Conservation (phyloP, 2,113 vertebrate species). For the Labeo rohita region DNA sequence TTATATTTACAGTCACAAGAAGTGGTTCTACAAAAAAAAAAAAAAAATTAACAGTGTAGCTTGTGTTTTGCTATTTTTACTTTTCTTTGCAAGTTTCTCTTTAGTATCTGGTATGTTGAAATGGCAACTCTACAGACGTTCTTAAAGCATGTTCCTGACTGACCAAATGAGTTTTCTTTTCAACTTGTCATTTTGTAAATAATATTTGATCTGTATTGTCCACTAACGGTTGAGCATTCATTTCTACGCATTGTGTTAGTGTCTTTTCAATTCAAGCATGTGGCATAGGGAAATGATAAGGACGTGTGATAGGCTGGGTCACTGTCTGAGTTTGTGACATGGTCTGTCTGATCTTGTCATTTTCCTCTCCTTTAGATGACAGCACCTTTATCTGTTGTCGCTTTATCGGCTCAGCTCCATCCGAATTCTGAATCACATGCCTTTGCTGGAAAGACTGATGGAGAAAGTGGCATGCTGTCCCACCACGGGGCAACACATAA, state of each 20-base stretch:
- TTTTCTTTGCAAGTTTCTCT: constrained; percentile 5
- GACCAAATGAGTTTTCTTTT: constrained; percentile 18
- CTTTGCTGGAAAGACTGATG: constrained; percentile 13
- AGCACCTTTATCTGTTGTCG: constrained; percentile 28
- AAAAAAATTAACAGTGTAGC: background rate
- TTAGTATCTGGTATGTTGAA: background rate
- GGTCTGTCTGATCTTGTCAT: constrained; percentile 18
- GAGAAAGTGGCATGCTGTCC: background rate
- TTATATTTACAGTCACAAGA: constrained; percentile 4
- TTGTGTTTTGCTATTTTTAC: constrained; percentile 13
- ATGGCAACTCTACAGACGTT: background rate
- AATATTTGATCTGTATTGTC: background rate
- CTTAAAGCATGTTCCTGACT: background rate
- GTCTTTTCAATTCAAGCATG: constrained; percentile 7
- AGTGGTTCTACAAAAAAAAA: constrained; percentile 1
- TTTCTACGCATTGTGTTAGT: background rate
- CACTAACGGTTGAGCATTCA: background rate
- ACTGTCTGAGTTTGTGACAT: constrained; percentile 4
- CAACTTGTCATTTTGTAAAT: background rate
- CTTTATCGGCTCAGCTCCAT: constrained; percentile 33
- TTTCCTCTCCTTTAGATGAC: constrained; percentile 30
- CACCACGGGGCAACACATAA: background rate
- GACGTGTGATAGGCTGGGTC: background rate
- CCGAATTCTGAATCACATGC: background rate
- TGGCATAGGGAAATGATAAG: background rate